Conservation (phyloP, 2,888 invertebrate genomes). For the Pterostichus niger region DNA sequence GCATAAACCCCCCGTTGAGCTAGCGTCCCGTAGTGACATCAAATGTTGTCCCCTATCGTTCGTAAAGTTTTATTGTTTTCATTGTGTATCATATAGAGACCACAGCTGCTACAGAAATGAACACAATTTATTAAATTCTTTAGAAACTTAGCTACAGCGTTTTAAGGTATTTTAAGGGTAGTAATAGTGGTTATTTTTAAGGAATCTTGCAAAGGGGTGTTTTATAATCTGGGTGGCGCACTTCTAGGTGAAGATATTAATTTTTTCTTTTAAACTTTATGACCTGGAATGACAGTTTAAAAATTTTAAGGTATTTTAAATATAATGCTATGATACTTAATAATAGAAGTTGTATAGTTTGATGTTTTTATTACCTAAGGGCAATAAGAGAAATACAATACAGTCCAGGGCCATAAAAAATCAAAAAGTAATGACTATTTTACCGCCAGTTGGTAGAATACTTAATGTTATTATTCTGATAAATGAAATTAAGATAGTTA, state of each 20-base stretch:
- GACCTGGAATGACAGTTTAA: constrained; percentile 21
- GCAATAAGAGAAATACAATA: too few species aligned
- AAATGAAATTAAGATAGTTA: too few species aligned
- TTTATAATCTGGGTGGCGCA: constrained; percentile 13
- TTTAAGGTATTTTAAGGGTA: neutral
- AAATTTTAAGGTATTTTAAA: constrained; percentile 31
- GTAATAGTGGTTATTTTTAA: neutral
- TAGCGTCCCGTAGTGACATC: constrained; percentile 40
- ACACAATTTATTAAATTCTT: neutral
- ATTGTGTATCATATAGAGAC: constrained; percentile 27
- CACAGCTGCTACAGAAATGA: constrained; percentile 13
- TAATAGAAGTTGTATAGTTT: too few species aligned
- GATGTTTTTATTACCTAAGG: too few species aligned
- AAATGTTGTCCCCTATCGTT: constrained; percentile 14
- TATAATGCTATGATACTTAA: neutral
- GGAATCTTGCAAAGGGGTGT: constrained; percentile 10
- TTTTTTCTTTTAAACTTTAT: neutral
- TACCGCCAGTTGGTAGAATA: too few species aligned
- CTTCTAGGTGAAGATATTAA: constrained; percentile 17
- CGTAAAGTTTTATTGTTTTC: constrained; percentile 46
- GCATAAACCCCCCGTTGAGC: constrained; percentile 2
- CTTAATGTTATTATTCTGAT: too few species aligned
- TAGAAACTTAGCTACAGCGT: neutral
- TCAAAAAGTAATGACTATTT: too few species aligned
- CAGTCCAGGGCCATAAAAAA: too few species aligned